phyloP scores from a whole-genome alignment of 1,140 invertebrate species.

The Brachionus koreanus region DNA sequence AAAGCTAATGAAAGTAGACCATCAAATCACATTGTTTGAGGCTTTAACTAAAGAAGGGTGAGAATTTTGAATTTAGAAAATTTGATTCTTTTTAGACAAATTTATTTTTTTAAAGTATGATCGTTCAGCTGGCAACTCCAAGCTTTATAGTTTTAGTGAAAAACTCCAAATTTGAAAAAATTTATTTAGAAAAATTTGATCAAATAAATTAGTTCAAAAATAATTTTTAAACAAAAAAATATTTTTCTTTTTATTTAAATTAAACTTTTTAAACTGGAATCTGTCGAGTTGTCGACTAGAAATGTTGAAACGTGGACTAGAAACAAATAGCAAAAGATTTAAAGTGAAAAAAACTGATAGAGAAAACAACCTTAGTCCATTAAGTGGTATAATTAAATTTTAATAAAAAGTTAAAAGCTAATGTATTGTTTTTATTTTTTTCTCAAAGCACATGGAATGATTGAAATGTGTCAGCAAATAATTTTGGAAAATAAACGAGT shows the following conservation, averaged over 20 bases:
- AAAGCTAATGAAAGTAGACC: conserved; percentile 65
- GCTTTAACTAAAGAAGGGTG: conserved; percentile 67
- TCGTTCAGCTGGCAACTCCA: conserved; percentile 60
- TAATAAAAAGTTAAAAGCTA: no score
- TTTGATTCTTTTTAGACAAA: background rate
- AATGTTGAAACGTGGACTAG: background rate
- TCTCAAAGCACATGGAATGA: background rate
- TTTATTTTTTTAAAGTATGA: conserved; percentile 56
- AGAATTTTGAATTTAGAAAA: conserved; percentile 38
- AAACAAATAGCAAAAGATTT: background rate
- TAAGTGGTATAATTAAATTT: no score
- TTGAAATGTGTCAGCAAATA: background rate
- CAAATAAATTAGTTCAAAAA: conserved; percentile 15
- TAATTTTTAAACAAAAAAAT: no score
- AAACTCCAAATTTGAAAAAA: conserved; percentile 49
- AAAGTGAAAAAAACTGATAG: background rate
- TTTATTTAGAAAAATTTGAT: conserved; percentile 27
- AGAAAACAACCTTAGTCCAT: no score
- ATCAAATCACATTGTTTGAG: conserved; percentile 64
- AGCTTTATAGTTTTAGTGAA: conserved; percentile 61
- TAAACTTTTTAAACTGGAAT: no score
- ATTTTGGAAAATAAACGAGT: background rate
- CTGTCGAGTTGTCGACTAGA: background rate
- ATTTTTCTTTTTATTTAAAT: no score
- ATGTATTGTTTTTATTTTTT: no score